Evolutionary conservation across 2,113 vertebrate genomes (phyloP), one percentile per base, ranked within the genome.

Genomic region (Clarias magur): DNA sequence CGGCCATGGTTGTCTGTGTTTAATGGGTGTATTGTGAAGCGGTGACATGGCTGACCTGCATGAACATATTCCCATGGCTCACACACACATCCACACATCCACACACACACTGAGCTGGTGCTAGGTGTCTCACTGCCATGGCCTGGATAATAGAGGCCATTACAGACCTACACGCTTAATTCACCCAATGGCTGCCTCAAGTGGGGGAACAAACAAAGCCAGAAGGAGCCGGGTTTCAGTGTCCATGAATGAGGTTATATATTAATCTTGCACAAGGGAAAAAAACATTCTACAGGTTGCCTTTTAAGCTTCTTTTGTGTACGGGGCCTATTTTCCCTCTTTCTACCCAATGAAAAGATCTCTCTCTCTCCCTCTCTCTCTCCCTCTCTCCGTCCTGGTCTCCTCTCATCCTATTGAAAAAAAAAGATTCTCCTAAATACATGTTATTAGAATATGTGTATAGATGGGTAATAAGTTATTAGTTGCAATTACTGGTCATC

Each of bases 401-500:
- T 48, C 48, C 48, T 92, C 90, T 93, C 86, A 83, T 91, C 91
- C 92, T 92, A 94, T 93, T 94, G 93, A 94, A 93, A 92, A 95
- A 95, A 95, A 95, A 95, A 48, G 89, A 93, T 93, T 93, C 92
- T 93, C 94, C 94, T 95, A 96, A 96, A 95, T 95, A 95, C 94
- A 93, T 92, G 94, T 93, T 94, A 95, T 95, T 95, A 95, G 94
- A 96, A 95, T 95, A 95, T 95, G 94, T 95, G 93, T 95, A 93
- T 93, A 93, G 95, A 94, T 94, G 94, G 95, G 94, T 94, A 95
- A 95, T 95, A 96, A 95, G 92, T 95, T 96, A 95, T 95, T 95
- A 96, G 94, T 95, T 94, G 94, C 95, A 96, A 95, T 96, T 96
- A 96, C 95, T 96, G 95, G 95, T 95, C 94, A 94, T 95, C 94